These are phyloP conservation scores for Nebria salina DNA, from an alignment of 2,888 invertebrate species.

Conservation along the genomic window DNA sequence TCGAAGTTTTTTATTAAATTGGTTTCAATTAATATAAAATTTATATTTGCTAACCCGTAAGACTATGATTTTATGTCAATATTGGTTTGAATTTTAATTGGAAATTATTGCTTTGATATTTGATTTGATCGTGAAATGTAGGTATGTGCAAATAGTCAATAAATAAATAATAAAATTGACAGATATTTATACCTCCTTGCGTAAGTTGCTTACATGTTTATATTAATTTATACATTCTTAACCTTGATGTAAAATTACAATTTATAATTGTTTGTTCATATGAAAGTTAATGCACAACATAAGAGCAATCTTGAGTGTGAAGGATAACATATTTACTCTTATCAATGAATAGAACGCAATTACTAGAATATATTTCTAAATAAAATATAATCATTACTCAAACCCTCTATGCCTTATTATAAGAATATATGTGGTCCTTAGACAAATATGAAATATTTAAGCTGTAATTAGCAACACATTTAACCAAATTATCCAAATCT, in stretches of 20 bases:
- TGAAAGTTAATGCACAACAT: not conserved
- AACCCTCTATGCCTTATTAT: no score
- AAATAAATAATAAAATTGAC: not conserved
- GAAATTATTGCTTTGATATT: not conserved
- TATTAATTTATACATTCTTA: slow-evolving; percentile 22
- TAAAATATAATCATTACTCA: not conserved
- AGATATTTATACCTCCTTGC: not conserved
- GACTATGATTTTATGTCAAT: not conserved
- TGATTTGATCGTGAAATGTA: not conserved
- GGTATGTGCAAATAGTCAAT: no score
- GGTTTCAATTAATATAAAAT: no score
- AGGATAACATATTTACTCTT: not conserved
- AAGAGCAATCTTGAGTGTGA: not conserved
- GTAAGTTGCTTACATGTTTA: not conserved
- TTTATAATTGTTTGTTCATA: slow-evolving; percentile 2
- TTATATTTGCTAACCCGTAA: not conserved
- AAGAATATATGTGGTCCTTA: no score
- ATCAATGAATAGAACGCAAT: not conserved
- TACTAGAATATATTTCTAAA: not conserved
- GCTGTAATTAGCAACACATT: no score
- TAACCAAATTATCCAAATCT: no score
- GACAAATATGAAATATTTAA: no score
- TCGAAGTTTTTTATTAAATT: no score
- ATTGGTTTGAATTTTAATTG: not conserved
- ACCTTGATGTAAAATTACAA: slow-evolving; percentile 21